Percentiles rank a stretch among this genome's conserved stretches.
Evolutionary conservation across 2,797 vertebrate species (phyloP).

Genomic region (Euthynnus affinis): DNA sequence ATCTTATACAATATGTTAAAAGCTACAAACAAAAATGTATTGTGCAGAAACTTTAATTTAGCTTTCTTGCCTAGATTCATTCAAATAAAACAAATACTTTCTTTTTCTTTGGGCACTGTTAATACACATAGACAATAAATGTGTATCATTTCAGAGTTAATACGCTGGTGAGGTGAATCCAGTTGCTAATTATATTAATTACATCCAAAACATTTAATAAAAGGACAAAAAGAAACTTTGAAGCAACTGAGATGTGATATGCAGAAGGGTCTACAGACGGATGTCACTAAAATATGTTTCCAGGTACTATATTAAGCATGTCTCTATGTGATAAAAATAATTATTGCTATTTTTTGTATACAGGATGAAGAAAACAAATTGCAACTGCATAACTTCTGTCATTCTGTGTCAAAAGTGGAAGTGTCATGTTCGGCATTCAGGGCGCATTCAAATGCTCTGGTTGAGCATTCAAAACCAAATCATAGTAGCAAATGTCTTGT

Average conservation of each 20-base stretch:
- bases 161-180: neutral
- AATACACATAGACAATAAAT: neutral
- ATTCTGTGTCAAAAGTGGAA: slow-evolving; percentile 10
- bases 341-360: no score
- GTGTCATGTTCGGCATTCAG: slow-evolving; percentile 38
- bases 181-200: neutral
- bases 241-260: neutral
- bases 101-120: neutral
- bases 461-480: slow-evolving; percentile 42
- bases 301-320: neutral
- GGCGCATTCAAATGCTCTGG: slow-evolving; percentile 73
- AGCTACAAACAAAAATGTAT: no score
- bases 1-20: no score
- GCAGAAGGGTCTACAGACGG: neutral
- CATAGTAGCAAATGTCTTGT: slow-evolving; percentile 42
- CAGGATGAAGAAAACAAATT: slow-evolving; percentile 8
- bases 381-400: slow-evolving; percentile 16
- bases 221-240: neutral
- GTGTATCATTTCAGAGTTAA: neutral
- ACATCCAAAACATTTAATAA: neutral
- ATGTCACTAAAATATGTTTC: neutral
- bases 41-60: neutral
- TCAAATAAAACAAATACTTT: neutral
- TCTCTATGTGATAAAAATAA: neutral
- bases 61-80: neutral